Base-by-base conservation (phyloP, 37 sponge, comb jelly and placozoan genomes). In the Halichondria panicea region DNA sequence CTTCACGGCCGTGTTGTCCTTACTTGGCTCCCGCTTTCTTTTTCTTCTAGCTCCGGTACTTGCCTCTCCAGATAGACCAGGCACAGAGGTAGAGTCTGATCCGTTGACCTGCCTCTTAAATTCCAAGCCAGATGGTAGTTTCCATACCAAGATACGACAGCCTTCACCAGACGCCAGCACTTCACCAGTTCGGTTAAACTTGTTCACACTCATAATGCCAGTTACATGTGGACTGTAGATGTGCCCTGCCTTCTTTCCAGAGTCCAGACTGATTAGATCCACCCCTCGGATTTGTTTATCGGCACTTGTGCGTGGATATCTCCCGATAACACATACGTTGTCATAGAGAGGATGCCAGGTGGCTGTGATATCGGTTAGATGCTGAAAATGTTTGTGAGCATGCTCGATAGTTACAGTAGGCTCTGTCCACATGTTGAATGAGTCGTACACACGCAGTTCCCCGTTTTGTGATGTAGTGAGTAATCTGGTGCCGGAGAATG, bases 331-430 rank as follows among this genome's bases (percentile, higher is more conserved):
- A 58, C 76, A 75, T 0, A 88, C 44, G 60, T 82, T 55, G n/a
- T 76, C 61, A 66, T 82, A 81, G 68, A 88, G 37, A 32, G 89
- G 89, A 55, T 88, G 89, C 89, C 89, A 88, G 1, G 83, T 78
- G 3, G 89, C 89, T 52, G 63, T 70, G 28, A 88, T 88, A 34
- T 82, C 69, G 4, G 89, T 88, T 63, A 88, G 60, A 61, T 88
- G 89, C 40, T 88, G 89, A 55, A 77, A 88, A 43, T 81, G 76
- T 8, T 77, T 61, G 68, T 88, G 89, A 67, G 72, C 73, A 39
- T 88, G 89, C 2, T 39, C 36, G 8, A 88, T 39, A 22, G 43
- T 22, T 1, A 62, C 3, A 21, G 70, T 65, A 13, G 89, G 83
- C 22, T 24, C 19, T 12, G 27, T 27, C 76, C 83, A 82, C 30